Conservation (phyloP, 2,797 vertebrate species). For the Cryptoprocta ferox region DNA sequence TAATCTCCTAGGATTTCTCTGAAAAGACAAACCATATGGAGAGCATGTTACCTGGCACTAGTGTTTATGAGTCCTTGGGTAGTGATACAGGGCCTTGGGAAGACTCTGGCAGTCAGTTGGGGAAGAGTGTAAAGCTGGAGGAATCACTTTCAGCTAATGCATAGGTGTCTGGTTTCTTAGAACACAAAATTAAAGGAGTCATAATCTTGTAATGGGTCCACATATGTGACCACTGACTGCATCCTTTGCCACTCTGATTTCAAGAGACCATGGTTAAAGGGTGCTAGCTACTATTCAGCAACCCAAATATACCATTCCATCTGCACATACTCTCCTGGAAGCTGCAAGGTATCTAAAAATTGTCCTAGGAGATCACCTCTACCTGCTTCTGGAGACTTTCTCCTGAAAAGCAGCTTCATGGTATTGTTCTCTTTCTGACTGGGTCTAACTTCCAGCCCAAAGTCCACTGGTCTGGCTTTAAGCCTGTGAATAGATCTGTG, state of each 20-base stretch:
- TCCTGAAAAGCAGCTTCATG: neutral
- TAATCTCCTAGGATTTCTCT: conserved; percentile 43
- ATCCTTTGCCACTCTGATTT: neutral
- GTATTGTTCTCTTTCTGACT: neutral
- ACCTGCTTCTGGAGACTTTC: neutral
- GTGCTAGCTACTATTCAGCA: neutral
- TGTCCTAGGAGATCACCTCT: too few relatives aligned
- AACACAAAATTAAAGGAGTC: neutral
- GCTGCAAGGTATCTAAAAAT: neutral
- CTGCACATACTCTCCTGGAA: neutral
- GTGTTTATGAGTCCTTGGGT: neutral
- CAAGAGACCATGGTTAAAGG: neutral
- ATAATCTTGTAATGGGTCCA: neutral
- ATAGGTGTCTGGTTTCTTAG: neutral
- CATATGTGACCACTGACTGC: neutral
- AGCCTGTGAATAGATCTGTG: neutral
- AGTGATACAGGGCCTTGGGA: neutral
- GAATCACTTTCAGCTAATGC: neutral
- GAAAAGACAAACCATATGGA: conserved; percentile 46
- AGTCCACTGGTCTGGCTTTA: neutral
- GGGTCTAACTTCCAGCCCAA: neutral
- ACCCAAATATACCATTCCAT: neutral
- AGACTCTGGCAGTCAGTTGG: neutral
- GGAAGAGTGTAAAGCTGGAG: neutral
- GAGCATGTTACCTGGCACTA: conserved; percentile 11